Conservation (phyloP, 2,888 invertebrate species). For the Himalopsyche anomala region DNA sequence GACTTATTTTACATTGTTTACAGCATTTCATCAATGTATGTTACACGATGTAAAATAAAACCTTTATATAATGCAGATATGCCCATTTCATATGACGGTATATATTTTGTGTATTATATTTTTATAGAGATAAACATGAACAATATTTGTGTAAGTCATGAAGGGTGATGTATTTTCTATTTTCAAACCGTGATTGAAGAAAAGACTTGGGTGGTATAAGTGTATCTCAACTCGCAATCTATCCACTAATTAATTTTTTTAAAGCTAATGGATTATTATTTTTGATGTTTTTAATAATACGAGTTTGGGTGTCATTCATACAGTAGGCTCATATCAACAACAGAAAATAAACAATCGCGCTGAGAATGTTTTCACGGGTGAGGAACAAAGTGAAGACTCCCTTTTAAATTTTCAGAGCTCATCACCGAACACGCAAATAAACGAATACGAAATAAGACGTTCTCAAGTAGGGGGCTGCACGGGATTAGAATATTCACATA, state of each 20-base stretch:
- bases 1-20: no score
- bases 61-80: no score
- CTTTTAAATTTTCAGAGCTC: slow-evolving; percentile 20
- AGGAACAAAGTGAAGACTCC: slow-evolving; percentile 2
- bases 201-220: neutral
- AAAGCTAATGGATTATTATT: slow-evolving; percentile 10
- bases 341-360: slow-evolving; percentile 8
- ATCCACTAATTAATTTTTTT: neutral
- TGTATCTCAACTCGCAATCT: neutral
- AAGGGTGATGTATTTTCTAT: no score
- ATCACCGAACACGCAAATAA: neutral
- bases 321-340: slow-evolving; percentile 20
- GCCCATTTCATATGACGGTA: no score
- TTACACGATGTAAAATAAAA: no score
- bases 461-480: no score
- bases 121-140: no score
- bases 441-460: neutral
- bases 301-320: slow-evolving; percentile 1
- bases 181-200: no score
- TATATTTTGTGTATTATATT: no score
- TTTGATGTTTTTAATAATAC: neutral
- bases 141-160: no score
- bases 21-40: no score
- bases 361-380: neutral
- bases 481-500: no score